phyloP scores from a whole-genome alignment of 2,113 vertebrate species.

The Egretta garzetta region DNA sequence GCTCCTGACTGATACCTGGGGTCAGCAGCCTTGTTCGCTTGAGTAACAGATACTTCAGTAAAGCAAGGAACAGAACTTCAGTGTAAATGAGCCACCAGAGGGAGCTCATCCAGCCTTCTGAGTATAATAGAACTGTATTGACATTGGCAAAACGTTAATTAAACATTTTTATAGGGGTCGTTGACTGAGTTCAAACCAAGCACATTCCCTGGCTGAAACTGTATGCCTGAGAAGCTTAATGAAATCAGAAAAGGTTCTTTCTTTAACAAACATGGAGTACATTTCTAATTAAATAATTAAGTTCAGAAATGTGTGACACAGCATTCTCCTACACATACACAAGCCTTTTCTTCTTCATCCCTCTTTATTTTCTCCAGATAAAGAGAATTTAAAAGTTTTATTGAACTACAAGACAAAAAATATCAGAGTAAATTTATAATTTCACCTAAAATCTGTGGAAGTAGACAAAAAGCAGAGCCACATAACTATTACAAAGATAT shows the following conservation, averaged over 20 bases:
- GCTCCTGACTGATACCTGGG: neutral
- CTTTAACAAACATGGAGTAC: neutral
- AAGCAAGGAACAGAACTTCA: neutral
- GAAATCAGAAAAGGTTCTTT: neutral
- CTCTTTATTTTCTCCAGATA: neutral
- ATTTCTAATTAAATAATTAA: neutral
- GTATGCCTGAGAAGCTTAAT: neutral
- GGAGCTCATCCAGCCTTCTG: neutral
- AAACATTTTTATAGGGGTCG: slow-evolving; percentile 27
- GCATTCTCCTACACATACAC: neutral
- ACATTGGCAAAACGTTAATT: slow-evolving; percentile 23
- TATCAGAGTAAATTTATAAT: neutral
- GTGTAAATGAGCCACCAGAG: slow-evolving; percentile 30
- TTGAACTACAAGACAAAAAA: neutral
- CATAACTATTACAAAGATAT: neutral
- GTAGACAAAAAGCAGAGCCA: neutral
- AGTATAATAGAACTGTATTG: neutral
- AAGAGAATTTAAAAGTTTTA: neutral
- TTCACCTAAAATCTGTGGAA: neutral
- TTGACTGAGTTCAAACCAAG: slow-evolving; percentile 10
- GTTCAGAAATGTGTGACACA: neutral
- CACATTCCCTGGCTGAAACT: neutral
- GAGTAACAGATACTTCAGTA: neutral
- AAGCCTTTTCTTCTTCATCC: neutral
- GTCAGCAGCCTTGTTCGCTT: neutral